Evolutionary conservation across 2,113 vertebrate species (phyloP), one percentile per base, ranked within the genome.

Genomic region (Leuciscus idus): DNA sequence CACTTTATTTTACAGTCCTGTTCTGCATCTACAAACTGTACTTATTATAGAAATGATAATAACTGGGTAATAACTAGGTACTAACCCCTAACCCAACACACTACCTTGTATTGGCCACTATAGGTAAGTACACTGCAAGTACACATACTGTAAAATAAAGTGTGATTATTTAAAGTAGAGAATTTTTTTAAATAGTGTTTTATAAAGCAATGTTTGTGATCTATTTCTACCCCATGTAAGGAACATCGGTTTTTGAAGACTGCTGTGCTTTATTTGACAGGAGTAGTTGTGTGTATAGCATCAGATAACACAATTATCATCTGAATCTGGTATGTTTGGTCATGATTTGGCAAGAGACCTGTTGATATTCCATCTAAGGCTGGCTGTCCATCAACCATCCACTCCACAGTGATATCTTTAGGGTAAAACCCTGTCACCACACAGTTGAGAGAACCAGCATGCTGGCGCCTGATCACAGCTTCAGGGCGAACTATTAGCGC

Each of bases 271-370:
- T 79, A 36, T 59, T 79, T 79, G 52, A 79, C 76, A 79, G 17
- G 50, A 23, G 76, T 79, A 78, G 17, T 77, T 77, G 6, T n/a
- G 76, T 57, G 19, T 57, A 10, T 23, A 78, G 52, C 9, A 0
- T 57, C 50, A 78, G 50, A 36, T 21, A 78, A 57, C 28, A 21
- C 9, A 59, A 36, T 78, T 59, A 10, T 12, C 76, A n/a, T 30
- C 30, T 78, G 52, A 78, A 78, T 36, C 57, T 78, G 76, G 50
- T 76, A 76, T 26, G 74, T 78, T 13, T 78, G 76, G 76, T 36
- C 76, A 39, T 78, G 76, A 78, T 78, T 78, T 78, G 50, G 76
- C 30, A 78, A 52, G 52, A 59, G 10, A 21, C 26, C 52, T 57
- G 52, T 36, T 39, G 52, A 59, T 78, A 55, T 78, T 15, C 52